Conservation (phyloP, 2,797 vertebrate species). For the Argentina silus region DNA sequence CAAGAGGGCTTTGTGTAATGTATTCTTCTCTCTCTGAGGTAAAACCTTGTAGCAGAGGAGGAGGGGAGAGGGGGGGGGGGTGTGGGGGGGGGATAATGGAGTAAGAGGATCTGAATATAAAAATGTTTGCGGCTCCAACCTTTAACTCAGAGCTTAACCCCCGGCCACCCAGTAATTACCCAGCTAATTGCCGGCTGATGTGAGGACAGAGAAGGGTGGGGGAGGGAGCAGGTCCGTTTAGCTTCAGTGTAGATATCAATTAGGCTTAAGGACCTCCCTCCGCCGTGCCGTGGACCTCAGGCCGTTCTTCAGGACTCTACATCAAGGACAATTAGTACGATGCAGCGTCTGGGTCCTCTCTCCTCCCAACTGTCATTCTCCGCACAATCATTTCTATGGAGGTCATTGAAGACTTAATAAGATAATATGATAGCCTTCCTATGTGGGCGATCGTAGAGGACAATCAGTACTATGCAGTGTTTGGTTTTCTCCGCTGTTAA, state of each 20-base stretch:
- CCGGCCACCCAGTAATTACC: conserved; percentile 69
- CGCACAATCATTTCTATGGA: background rate
- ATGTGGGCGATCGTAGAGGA: no score
- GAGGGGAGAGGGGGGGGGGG: no score
- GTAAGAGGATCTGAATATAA: conserved; percentile 73
- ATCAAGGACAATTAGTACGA: conserved; percentile 41
- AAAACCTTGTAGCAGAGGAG: conserved; percentile 71
- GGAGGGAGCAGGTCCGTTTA: conserved; percentile 32
- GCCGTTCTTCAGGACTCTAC: conserved; percentile 32
- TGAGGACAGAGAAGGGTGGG: conserved; percentile 51
- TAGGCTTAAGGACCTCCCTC: conserved; percentile 52
- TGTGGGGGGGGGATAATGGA: conserved; percentile 76
- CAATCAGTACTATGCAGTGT: no score
- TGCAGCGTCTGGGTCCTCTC: background rate
- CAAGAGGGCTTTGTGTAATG: conserved; percentile 73
- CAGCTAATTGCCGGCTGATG: conserved; percentile 76
- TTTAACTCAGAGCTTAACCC: conserved; percentile 74
- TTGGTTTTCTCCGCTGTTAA: no score
- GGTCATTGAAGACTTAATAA: background rate
- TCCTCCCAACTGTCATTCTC: background rate
- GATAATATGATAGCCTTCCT: no score
- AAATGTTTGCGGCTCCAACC: conserved; percentile 76
- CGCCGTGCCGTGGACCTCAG: conserved; percentile 44
- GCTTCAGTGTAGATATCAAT: conserved; percentile 53
- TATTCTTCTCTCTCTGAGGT: conserved; percentile 74